phyloP scores from a whole-genome alignment of 2,113 vertebrate species.

The Paedocypris sp. region DNA sequence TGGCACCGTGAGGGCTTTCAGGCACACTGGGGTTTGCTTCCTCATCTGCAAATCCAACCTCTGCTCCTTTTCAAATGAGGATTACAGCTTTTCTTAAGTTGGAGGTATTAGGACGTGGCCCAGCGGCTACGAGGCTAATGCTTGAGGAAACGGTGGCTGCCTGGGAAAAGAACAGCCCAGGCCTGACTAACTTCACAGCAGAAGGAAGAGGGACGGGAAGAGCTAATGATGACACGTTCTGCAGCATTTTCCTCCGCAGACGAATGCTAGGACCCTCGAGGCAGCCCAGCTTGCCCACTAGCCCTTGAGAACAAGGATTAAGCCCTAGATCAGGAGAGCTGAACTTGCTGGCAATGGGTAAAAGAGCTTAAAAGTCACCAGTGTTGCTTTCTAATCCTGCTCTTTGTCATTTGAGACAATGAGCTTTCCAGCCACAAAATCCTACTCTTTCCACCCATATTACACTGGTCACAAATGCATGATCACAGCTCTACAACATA shows the following conservation, averaged over 20 bases:
- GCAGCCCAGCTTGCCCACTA: conserved; percentile 40
- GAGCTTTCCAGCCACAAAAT: conserved; percentile 45
- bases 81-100: conserved; percentile 53
- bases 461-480: conserved; percentile 50
- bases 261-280: conserved; percentile 40
- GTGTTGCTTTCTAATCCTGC: conserved; percentile 40
- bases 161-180: conserved; percentile 50
- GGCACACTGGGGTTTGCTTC: conserved; percentile 1
- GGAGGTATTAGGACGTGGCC: conserved; percentile 50
- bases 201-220: conserved; percentile 45
- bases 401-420: conserved; percentile 59
- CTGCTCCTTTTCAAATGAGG: conserved; percentile 47
- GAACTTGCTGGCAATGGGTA: conserved; percentile 44
- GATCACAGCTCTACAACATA: conserved; percentile 37
- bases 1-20: background rate
- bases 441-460: conserved; percentile 41
- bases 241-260: conserved; percentile 38
- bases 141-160: conserved; percentile 47
- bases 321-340: conserved; percentile 44
- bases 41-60: conserved; percentile 19
- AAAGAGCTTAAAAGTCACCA: conserved; percentile 46
- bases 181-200: conserved; percentile 39
- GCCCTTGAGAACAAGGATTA: conserved; percentile 56
- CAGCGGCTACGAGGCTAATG: conserved; percentile 45
- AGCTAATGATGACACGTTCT: conserved; percentile 57